These are phyloP conservation scores for Ceratina australensis DNA, from an alignment of 1,140 invertebrate species.

Conservation along the genomic window DNA sequence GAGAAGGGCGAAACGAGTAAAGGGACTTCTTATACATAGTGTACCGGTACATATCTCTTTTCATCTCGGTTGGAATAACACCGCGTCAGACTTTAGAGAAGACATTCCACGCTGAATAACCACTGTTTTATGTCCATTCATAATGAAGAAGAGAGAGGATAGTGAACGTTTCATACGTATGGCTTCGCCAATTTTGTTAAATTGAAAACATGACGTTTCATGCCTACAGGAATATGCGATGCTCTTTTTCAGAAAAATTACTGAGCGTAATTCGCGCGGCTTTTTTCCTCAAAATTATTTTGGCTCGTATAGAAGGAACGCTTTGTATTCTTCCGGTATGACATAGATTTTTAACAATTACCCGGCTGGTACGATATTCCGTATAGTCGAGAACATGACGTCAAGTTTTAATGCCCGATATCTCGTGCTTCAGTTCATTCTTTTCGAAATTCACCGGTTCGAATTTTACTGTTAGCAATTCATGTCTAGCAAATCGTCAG, in stretches of 20 bases:
- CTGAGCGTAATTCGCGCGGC: slow-evolving; percentile 42
- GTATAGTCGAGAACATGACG: slow-evolving; percentile 33
- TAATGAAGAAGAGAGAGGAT: slow-evolving; percentile 8
- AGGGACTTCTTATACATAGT: slow-evolving; percentile 13
- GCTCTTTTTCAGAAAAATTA: slow-evolving; percentile 47
- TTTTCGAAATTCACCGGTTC: slow-evolving; percentile 20
- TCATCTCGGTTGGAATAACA: neutral
- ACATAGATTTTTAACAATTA: slow-evolving; percentile 50
- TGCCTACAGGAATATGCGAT: slow-evolving; percentile 19
- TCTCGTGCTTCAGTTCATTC: slow-evolving; percentile 27
- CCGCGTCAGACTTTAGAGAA: neutral
- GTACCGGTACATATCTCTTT: neutral
- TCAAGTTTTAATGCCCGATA: slow-evolving; percentile 32
- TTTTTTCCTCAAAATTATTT: slow-evolving; percentile 44
- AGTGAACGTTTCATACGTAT: slow-evolving; percentile 32
- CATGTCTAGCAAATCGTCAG: neutral
- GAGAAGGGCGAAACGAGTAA: slow-evolving; percentile 10
- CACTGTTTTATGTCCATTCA: slow-evolving; percentile 26
- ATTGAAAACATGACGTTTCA: slow-evolving; percentile 40
- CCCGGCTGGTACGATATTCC: slow-evolving; percentile 30
- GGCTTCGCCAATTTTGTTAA: slow-evolving; percentile 38
- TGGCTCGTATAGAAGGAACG: slow-evolving; percentile 33
- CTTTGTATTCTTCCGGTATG: slow-evolving; percentile 43
- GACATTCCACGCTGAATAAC: slow-evolving; percentile 28
- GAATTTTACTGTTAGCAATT: slow-evolving; percentile 6